Evolutionary conservation across 2,113 vertebrate species (phyloP), one percentile per base, ranked within the genome.

Genomic region (Zootoca vivipara): DNA sequence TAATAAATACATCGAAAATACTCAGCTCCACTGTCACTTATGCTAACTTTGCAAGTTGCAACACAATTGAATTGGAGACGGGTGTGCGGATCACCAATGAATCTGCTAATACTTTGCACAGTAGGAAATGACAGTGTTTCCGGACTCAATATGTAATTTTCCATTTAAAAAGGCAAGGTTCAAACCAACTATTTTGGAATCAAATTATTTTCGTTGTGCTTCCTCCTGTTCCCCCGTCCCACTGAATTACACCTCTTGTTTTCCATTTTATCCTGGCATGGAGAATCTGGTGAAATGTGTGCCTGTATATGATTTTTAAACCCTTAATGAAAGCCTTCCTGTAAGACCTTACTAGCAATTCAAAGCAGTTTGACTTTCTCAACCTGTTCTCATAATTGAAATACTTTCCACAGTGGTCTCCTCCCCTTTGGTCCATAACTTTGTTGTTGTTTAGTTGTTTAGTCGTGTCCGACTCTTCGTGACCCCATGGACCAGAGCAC

Each of bases 311-410:
- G 87, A 40, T 81, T 3, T 58, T 38, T 74, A 89, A 87, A 46
- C 58, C 22, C 64, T 90, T 90, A 87, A 88, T 88, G 78, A 89
- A 89, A 62, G 10, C 73, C 26, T 84, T 91, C 22, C 64, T 78
- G 9, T 82, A 42, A 91, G 88, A 74, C 64, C 42, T 9, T 62
- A n/a, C 87, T 80, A 78, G 52, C 12, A 83, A n/a, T 75, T 74
- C 90, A 46, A 85, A 85, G 80, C 15, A 28, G 1, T 46, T 3
- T 42, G 20, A 81, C 58, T 85, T 75, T 24, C 26, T 40, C 1
- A 75, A 22, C 46, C 77, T 85, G 85, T 85, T 58, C 72, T 86
- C 40, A 62, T 86, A 83, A 77, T 22, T 75, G 77, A 90, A 87
- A 82, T 89, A 84, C 80, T 83, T 64, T 80, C 24, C 77, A 20